Evolutionary conservation across 2,797 vertebrate genomes (phyloP), one percentile per base, ranked within the genome.

Genomic region (Remorina albescens): DNA sequence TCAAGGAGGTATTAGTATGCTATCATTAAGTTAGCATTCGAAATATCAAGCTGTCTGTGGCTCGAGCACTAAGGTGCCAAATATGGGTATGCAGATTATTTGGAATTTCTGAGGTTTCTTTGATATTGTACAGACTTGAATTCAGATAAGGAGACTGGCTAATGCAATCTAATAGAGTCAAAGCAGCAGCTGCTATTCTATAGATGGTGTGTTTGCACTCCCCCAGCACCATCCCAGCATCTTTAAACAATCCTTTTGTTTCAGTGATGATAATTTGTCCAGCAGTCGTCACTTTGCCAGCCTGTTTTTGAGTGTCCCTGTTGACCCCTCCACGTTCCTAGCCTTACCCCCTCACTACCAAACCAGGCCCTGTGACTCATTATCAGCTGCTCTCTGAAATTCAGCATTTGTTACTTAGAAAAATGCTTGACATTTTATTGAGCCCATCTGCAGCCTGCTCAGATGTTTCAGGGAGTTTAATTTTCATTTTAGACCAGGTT

Each of bases 311-410:
- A 58, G 16, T 16, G 15, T 80, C 66, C 49, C 67, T 63, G 62
- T 46, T 47, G 60, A 72, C 32, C 63, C 28, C 46, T 80, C 32
- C 54, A 66, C 26, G 8, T n/a, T 62, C 60, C 58, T 6, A 30
- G 30, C 30, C 30, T 30, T 30, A 30, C 36, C 50, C 59, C 37
- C 8, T 61, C 67, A 47, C 28, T 44, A 67, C 8, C 39, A 53
- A 7, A 47, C 30, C 60, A 3, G 16, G 10, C 80, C 60, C 78
- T 9, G 26, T 41, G 65, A 42, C 56, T 69, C 72, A 19, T 57
- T 8, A 65, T 85, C 77, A 89, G 82, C 86, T 81, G 79, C 71
- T 87, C 32, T 32, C 53, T 77, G 62, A 55, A 26, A 67, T 67
- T 76, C 44, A 68, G 16, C 71, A 74, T 69, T 82, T 70, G 78